phyloP scores from a whole-genome alignment of 2,113 vertebrate genomes.

The Larimichthys polyactis region DNA sequence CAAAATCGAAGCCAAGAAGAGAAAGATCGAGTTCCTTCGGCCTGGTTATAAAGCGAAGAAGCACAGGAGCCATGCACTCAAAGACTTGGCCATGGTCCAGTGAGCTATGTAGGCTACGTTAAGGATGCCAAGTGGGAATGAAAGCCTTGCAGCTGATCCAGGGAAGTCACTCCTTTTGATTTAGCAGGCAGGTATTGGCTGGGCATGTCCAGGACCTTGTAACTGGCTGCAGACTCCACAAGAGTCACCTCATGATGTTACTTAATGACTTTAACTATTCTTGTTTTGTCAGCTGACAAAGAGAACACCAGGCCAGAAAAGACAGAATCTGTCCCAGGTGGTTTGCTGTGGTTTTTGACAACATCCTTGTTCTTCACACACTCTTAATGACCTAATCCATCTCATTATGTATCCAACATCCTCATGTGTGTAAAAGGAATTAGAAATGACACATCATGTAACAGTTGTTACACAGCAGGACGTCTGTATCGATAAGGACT shows the following conservation, averaged over 20 bases:
- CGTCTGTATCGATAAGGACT: background rate
- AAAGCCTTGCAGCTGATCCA: background rate
- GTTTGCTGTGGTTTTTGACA: background rate
- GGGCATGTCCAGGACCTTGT: background rate
- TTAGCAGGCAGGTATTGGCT: too few relatives aligned
- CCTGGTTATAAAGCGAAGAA: slow-evolving; percentile 93
- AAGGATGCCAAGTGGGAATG: background rate
- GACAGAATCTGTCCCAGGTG: background rate
- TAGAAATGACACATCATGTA: background rate
- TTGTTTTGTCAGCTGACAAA: background rate
- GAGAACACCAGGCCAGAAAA: background rate
- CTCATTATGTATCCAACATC: background rate
- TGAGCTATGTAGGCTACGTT: slow-evolving; percentile 55
- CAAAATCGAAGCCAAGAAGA: slow-evolving; percentile 94
- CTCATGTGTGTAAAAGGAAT: background rate
- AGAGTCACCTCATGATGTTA: background rate
- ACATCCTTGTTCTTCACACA: background rate
- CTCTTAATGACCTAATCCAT: background rate
- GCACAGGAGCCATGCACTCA: slow-evolving; percentile 85
- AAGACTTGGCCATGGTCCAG: slow-evolving; percentile 92
- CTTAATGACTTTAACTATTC: background rate
- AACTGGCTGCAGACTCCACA: background rate
- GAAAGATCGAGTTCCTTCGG: slow-evolving; percentile 91
- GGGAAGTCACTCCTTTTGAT: slow-evolving; percentile 9
- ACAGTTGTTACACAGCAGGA: slow-evolving; percentile 1